Base-by-base conservation (phyloP, 2,888 invertebrate genomes). In the Drosophila villosipedis region DNA sequence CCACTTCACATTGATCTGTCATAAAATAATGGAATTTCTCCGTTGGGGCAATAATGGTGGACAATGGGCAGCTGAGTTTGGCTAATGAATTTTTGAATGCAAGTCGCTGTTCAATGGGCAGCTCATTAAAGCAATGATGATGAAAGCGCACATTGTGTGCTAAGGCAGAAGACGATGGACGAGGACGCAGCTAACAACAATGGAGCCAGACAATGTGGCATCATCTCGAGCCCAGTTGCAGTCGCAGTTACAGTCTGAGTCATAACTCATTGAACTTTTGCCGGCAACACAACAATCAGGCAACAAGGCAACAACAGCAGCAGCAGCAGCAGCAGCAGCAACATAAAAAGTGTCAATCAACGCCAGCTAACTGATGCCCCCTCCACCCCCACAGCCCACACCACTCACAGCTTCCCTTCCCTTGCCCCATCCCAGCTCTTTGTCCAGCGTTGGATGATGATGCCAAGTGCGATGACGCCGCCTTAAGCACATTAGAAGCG, bases 251-350 rank as follows among this genome's bases (percentile, higher is more conserved):
- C 47, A 28, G 49, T 31, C 50, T 70, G 76, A 83, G 79, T 83
- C 84, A 84, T 89, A 84, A 89, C 89, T 84, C 84, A 84, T 89
- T 84, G 84, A 84, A 84, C 84, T 84, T 79, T 88, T 73, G 86
- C 72, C 83, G 73, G 53, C 78, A 66, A 54, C 52, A 59, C 37
- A 41, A 39, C 70, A 69, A 66, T 54, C 54, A 43, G 61, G 63
- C 67, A 66, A n/a, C 50, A 22, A 16, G 47, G 4, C 47, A 41
- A 9, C 39, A 39, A 9, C 77, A 57, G 53, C 58, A 53, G 2
- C 37, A 16, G 59, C 72, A 76, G 57, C 80, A 83, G n/a, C 77
- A 57, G 53, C 58, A 53, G 2, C 37, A 16, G 59, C 72, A 76
- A 60, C 80, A 83, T 87, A 84, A 83, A 84, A 84, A 84, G 79